Evolutionary conservation across 2,888 invertebrate species (phyloP), one percentile per base, ranked within the genome.

Genomic region (Tachina fera): DNA sequence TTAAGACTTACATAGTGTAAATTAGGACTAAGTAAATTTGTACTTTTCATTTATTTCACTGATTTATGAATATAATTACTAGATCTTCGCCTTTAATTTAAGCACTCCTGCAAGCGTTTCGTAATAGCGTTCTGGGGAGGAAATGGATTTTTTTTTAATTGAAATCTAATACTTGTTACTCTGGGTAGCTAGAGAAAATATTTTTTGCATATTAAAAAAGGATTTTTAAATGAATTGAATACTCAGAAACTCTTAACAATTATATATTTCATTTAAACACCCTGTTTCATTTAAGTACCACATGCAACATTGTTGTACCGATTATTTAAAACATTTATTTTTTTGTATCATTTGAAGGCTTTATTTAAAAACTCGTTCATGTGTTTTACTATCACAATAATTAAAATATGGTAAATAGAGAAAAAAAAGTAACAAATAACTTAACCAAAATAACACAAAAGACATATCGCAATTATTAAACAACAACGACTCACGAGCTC

Each of bases 351-450:
- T 41, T 51, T 56, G 76, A 74, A 81, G 74, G 65, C 39, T 65
- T 81, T 74, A 81, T 81, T 81, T 63, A 72, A 83, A 87, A 78
- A 79, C 41, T 45, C 81, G 84, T 87, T 85, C 85, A 74, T 82
- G 80, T 86, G 78, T 80, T 22, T 86, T 67, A 61, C 83, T 83
- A 84, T 83, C 72, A 79, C 72, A 84, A 87, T 87, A 88, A 87
- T 88, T 87, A 88, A 78, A 87, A 87, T 86, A 87, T 83, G 83
- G 81, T 86, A 75, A 87, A 81, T 77, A 76, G 41, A 67, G 72
- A 70, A 65, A 78, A n/a, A 39, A 45, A 16, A 67, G 51, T n/a
- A 65, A 61, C n/a, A 85, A 68, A 68, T 45, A 80, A 31, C 31
- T 65, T 45, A 47, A 74, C 45, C 49, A 80, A 68, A 56, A 78